phyloP scores from a whole-genome alignment of 1,140 invertebrate species.

The Drosophila lacteicornis region DNA sequence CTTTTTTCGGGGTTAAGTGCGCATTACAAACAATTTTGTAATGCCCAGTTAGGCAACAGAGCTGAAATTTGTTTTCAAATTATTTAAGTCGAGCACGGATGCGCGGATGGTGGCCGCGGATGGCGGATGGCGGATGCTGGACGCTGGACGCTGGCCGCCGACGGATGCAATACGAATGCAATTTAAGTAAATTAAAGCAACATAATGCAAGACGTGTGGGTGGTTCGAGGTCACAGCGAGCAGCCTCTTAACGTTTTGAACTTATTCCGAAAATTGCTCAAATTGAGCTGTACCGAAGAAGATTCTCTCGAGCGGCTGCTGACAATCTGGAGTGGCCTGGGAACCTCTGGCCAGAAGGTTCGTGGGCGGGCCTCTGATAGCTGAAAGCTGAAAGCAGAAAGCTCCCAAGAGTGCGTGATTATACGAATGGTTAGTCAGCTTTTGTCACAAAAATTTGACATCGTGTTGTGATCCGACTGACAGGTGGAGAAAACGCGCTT shows the following conservation, averaged over 20 bases:
- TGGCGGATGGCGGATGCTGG: neutral
- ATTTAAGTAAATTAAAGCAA: conserved; percentile 79
- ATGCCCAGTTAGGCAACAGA: conserved; percentile 77
- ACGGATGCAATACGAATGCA: conserved; percentile 50
- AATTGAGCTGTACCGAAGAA: conserved; percentile 59
- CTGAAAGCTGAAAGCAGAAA: neutral
- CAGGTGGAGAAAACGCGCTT: conserved; percentile 33
- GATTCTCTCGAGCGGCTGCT: conserved; percentile 33
- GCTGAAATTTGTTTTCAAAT: conserved; percentile 80
- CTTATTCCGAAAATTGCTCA: conserved; percentile 65
- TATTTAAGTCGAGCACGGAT: conserved; percentile 78
- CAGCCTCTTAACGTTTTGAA: conserved; percentile 21
- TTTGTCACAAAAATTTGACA: conserved; percentile 56
- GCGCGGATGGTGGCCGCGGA: conserved; percentile 21
- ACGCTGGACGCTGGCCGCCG: conserved; percentile 8
- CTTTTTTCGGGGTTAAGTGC: conserved; percentile 72
- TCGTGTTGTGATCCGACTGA: conserved; percentile 32
- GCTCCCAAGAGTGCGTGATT: conserved; percentile 55
- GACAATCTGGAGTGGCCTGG: conserved; percentile 52
- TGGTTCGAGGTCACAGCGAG: conserved; percentile 57
- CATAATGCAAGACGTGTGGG: conserved; percentile 80
- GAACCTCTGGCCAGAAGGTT: conserved; percentile 18
- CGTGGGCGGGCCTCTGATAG: conserved; percentile 49
- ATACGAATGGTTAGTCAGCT: conserved; percentile 32
- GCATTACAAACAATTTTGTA: conserved; percentile 77